phyloP scores from a whole-genome alignment of 1,140 invertebrate genomes.

The Conopomorpha cramerella region DNA sequence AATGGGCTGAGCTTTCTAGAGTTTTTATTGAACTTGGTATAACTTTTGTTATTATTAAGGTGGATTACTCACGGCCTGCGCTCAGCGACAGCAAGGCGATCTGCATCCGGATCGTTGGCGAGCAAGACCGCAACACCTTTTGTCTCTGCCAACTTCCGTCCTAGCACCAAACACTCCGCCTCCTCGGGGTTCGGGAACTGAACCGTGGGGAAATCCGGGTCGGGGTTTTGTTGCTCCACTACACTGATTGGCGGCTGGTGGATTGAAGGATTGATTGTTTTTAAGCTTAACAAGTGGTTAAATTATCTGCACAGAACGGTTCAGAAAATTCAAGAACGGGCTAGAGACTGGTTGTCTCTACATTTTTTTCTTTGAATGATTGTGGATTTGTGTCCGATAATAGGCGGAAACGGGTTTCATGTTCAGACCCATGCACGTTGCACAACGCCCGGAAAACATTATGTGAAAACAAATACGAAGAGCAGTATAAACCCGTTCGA shows the following conservation, averaged over 20 bases:
- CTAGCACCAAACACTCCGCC: constrained; percentile 88
- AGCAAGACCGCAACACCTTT: constrained; percentile 78
- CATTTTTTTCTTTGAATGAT: no score
- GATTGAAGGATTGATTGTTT: background rate
- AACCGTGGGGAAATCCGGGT: constrained; percentile 97
- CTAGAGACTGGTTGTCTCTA: background rate
- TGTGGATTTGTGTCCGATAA: no score
- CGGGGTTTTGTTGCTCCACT: constrained; percentile 81
- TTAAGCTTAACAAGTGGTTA: background rate
- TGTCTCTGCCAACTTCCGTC: constrained; percentile 82
- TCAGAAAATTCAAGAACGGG: background rate
- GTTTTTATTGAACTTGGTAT: no score
- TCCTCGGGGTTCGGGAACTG: constrained; percentile 99
- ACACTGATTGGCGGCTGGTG: constrained; percentile 75
- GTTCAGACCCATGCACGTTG: no score
- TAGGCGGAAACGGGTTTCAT: no score
- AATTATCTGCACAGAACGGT: constrained; percentile 4
- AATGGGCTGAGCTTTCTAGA: no score
- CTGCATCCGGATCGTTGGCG: constrained; percentile 99
- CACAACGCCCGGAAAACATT: no score
- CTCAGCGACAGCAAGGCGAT: constrained; percentile 92
- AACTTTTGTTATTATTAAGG: no score
- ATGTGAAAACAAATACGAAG: no score
- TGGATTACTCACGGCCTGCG: no score
- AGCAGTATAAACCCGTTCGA: no score